phyloP scores from a whole-genome alignment of 2,113 vertebrate species.

The Amphiprion ocellaris region DNA sequence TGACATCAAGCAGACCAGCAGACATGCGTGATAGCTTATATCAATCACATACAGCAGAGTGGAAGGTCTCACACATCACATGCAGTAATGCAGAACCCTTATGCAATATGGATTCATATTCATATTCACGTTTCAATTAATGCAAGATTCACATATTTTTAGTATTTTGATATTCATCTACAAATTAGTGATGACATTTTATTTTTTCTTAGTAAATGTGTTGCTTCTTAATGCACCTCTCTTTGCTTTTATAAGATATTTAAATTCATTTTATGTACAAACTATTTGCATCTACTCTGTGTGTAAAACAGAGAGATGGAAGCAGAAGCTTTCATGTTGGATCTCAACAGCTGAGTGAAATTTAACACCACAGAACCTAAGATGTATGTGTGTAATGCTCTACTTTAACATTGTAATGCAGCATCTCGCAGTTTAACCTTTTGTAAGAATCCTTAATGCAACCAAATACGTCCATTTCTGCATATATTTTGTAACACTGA shows the following conservation, averaged over 20 bases:
- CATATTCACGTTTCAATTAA: no score
- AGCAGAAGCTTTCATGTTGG: not conserved
- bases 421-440: no score
- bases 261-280: not conserved
- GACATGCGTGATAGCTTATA: no score
- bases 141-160: no score
- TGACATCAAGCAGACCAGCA: no score
- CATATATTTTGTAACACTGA: no score
- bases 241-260: not conserved
- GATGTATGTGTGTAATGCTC: slow-evolving; percentile 6
- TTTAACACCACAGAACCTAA: not conserved
- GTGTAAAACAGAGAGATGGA: no score
- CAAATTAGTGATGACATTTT: not conserved
- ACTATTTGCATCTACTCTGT: not conserved
- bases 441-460: not conserved
- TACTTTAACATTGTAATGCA: not conserved
- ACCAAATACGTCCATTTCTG: not conserved
- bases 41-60: not conserved
- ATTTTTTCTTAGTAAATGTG: no score
- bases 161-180: not conserved
- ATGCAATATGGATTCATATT: slow-evolving; percentile 3
- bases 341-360: not conserved
- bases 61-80: slow-evolving; percentile 10
- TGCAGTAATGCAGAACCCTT: slow-evolving; percentile 8
- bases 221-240: not conserved